Evolutionary conservation across 2,888 invertebrate genomes (phyloP), one percentile per base, ranked within the genome.

Genomic region (Agrotis puta): DNA sequence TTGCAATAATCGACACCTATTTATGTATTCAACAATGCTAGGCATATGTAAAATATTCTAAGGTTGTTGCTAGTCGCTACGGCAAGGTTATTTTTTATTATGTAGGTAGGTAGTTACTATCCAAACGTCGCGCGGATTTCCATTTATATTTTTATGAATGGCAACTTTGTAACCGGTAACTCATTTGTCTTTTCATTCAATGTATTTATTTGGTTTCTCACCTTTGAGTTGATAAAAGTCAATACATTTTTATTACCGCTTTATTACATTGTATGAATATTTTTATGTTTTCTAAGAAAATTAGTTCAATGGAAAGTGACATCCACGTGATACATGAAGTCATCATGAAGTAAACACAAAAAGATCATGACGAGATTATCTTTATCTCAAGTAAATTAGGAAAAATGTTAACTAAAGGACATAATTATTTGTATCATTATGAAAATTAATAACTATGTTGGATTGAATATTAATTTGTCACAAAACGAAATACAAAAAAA

Each of bases 1-100:
- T 79, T 74, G 64, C 62, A 68, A 72, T 73, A 77, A 74, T 73
- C 54, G 70, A 78, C 58, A 50, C 47, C 67, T 80, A 80, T 58
- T 64, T 66, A 75, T 62, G 63, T 56, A 64, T 57, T 48, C 53
- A 58, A 53, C 53, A 62, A 11, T 54, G 63, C 24, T 54, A 73
- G 13, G 48, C 27, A 47, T 47, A 58, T 11, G 68, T 56, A 54
- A 69, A 66, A 76, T 71, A 72, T 69, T 72, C 65, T 59, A 68
- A 73, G 70, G 45, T 70, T 77, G 56, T 81, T 61, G 63, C 68
- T 77, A 57, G 20, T 45, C 18, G 50, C 53, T 3, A 24, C 11
- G 18, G 58, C 71, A 80, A 79, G 79, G 76, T 63, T 65, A 27
- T 13, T 53, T 71, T 79, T 80, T 71, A 79, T 68, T 56, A 33